Conservation (phyloP, 2,888 invertebrate species). For the Cactoblastis cactorum region DNA sequence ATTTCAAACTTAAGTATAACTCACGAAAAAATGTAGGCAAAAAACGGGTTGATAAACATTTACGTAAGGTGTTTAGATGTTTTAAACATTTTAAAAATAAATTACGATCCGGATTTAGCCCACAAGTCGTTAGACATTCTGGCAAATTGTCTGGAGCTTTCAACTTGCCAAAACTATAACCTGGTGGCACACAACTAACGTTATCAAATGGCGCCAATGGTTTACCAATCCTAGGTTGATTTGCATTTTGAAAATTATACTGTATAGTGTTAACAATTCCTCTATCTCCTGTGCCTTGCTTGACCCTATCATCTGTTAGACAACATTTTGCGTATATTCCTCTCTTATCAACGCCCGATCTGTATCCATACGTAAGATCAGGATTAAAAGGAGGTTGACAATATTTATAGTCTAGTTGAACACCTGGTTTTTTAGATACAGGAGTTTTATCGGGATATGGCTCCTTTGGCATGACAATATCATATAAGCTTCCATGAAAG, state of each 20-base stretch:
- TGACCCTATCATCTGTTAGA: slow-evolving; percentile 51
- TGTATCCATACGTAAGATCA: slow-evolving; percentile 64
- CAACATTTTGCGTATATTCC: slow-evolving; percentile 70
- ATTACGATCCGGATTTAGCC: slow-evolving; percentile 48
- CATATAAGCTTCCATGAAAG: slow-evolving; percentile 49
- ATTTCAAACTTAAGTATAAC: slow-evolving; percentile 53
- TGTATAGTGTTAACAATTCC: slow-evolving; percentile 55
- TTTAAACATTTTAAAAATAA: slow-evolving; percentile 64
- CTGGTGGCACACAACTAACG: slow-evolving; percentile 60
- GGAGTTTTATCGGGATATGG: slow-evolving; percentile 52
- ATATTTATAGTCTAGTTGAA: slow-evolving; percentile 48
- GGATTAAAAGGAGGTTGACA: slow-evolving; percentile 61
- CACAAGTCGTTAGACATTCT: slow-evolving; percentile 59
- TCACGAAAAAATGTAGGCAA: slow-evolving; percentile 48
- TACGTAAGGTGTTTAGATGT: slow-evolving; percentile 62
- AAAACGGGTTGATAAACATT: slow-evolving; percentile 44
- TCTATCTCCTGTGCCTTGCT: slow-evolving; percentile 51
- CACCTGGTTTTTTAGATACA: slow-evolving; percentile 35
- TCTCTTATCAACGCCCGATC: slow-evolving; percentile 60
- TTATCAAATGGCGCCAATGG: slow-evolving; percentile 71
- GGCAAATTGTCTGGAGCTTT: slow-evolving; percentile 60
- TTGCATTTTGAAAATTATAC: slow-evolving; percentile 53
- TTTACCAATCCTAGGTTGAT: slow-evolving; percentile 54
- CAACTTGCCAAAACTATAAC: slow-evolving; percentile 67
- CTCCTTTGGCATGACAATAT: slow-evolving; percentile 58